Evolutionary conservation across 2,797 vertebrate genomes (phyloP), one percentile per base, ranked within the genome.

Genomic region (Hippoglossus hippoglossus): DNA sequence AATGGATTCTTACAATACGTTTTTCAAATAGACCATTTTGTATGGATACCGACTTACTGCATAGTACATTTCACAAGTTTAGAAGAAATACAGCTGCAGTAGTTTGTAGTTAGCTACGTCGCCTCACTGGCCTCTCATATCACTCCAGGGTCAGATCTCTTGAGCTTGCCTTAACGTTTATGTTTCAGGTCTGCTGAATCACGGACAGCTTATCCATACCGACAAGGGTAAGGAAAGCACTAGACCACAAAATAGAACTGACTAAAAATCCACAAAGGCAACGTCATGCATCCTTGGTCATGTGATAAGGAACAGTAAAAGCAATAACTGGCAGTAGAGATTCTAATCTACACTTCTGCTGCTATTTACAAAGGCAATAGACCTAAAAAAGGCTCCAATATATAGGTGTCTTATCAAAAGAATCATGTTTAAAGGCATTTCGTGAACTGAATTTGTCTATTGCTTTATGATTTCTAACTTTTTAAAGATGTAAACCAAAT

Each of bases 141-240:
- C 75, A 89, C 81, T 78, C 78, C 63, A 57, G 78, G 83, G 81
- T 91, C 81, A 77, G 66, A 86, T 84, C 79, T 82, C 83, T 79
- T 80, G 67, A 86, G 87, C 73, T 83, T 73, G 56, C 80, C 82
- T 73, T 84, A 82, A 88, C 82, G 85, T 91, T 93, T 86, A 87
- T 69, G 81, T 91, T 92, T 93, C 79, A 82, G 89, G 85, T 89
- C 85, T 73, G 76, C 86, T 92, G 86, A 89, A 77, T 91, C 81
- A 77, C 63, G 80, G 89, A 91, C 87, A 85, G 86, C 90, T 94
- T 92, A 92, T 92, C 90, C 91, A 78, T 71, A 81, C 69, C 62
- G 63, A 79, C 83, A 83, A 81, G 68, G 78, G 81, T 77, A 73
- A 75, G 79, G 67, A 76, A 87, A 81, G 83, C 89, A 87, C 78